Base-by-base conservation (phyloP, 2,888 invertebrate genomes). In the Hipparchia sbordonii region DNA sequence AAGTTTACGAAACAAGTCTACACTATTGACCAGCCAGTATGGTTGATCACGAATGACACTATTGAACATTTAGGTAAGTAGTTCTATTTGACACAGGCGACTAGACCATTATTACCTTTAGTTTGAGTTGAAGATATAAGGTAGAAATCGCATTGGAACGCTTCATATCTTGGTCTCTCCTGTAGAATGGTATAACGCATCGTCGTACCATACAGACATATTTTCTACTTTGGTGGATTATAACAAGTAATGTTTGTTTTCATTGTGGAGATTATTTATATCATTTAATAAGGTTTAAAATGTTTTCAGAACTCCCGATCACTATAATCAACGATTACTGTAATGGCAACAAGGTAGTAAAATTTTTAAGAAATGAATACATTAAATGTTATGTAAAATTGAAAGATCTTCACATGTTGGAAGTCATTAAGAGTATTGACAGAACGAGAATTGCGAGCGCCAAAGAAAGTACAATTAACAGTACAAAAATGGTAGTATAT, bases 341-440 rank as follows among this genome's bases (percentile, higher is more conserved):
- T 74, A 83, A 80, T 48, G 84, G 84, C 45, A 85, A 87, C 77
- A 84, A 85, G 71, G 81, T 84, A 13, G 80, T 92, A n/a, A 77
- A 76, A 74, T 92, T 90, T 81, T 82, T 92, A 33, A 85, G 81
- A 72, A 83, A 89, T 71, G 86, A 89, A 76, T 82, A 79, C 60
- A 80, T 86, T 56, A 82, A 78, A 73, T 93, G 93, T 76, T 84
- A 79, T 73, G 89, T 89, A 0, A 89, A 88, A 76, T 78, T 92
- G 7, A 79, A 83, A 13, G 89, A 93, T 74, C 78, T 93, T 5
- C 89, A 93, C 84, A 89, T 90, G 86, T 85, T 92, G 73, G 83
- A 86, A 77, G 84, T 90, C 66, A 75, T 87, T 6, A 86, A 86
- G 75, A 84, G 79, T 60, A 79, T 82, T 12, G 82, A 88, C 70